A percentile compares a stretch with the other conserved stretches of the same genome.
These are phyloP conservation scores for Apodemus agrarius DNA, from an alignment of 2,797 vertebrate genomes.

Conservation along the genomic window DNA sequence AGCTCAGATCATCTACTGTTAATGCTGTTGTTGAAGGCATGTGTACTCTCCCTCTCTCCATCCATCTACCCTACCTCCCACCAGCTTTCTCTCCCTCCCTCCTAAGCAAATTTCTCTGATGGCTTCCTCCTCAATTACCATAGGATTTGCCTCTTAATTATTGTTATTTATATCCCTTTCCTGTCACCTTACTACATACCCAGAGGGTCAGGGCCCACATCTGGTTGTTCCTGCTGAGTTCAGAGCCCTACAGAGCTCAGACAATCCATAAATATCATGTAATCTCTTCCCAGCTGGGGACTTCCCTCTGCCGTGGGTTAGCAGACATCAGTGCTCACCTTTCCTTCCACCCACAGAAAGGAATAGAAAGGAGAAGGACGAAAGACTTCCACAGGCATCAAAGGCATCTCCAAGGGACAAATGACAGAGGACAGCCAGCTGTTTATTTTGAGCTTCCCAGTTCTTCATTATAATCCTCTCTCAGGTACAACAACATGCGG, in stretches of 20 bases:
- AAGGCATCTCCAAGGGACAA: background rate
- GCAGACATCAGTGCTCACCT: background rate
- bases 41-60: background rate
- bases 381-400: background rate
- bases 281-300: background rate
- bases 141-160: background rate
- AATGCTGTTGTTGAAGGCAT: background rate
- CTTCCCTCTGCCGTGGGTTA: background rate
- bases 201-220: background rate
- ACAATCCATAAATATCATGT: background rate
- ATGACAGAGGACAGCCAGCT: background rate
- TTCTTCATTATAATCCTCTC: constrained; percentile 82
- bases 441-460: constrained; percentile 74
- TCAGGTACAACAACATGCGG: constrained; percentile 75
- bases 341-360: background rate
- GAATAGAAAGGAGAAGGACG: background rate
- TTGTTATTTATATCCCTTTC: background rate
- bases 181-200: background rate
- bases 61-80: background rate
- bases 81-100: too few relatives aligned
- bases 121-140: background rate
- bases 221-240: background rate
- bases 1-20: background rate
- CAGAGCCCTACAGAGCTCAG: background rate
- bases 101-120: background rate